Conservation (phyloP, 2,797 vertebrate species). For the Scomberomorus guttatus region DNA sequence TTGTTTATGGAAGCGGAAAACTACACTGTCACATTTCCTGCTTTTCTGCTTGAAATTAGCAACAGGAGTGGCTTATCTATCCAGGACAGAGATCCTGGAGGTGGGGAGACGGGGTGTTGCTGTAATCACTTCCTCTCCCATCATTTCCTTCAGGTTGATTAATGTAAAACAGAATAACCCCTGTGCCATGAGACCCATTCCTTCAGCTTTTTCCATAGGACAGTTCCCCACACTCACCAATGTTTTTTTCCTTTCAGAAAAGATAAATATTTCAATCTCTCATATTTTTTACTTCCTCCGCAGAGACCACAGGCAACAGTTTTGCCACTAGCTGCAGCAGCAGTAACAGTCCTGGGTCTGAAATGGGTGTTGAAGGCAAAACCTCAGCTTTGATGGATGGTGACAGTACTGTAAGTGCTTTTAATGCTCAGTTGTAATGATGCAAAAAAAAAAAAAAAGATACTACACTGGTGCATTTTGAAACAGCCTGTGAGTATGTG, state of each 20-base stretch:
- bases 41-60: constrained; percentile 94
- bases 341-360: constrained; percentile 27
- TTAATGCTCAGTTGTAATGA: constrained; percentile 39
- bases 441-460: constrained; percentile 23
- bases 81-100: constrained; percentile 92
- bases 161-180: constrained; percentile 79
- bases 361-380: constrained; percentile 37
- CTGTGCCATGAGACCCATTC: background rate
- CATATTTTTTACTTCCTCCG: constrained; percentile 22
- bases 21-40: constrained; percentile 96
- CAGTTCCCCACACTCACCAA: constrained; percentile 25
- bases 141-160: constrained; percentile 91
- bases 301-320: constrained; percentile 43
- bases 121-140: constrained; percentile 91
- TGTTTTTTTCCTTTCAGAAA: constrained; percentile 51
- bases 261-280: constrained; percentile 47
- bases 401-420: constrained; percentile 28
- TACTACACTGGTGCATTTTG: constrained; percentile 31
- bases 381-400: constrained; percentile 36
- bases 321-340: constrained; percentile 6
- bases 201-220: constrained; percentile 61
- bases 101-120: constrained; percentile 76
- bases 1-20: constrained; percentile 95
- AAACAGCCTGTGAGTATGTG: constrained; percentile 35
- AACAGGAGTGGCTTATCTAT: constrained; percentile 95